phyloP scores from a whole-genome alignment of 2,888 invertebrate genomes.

The Metopia argyrocephala region DNA sequence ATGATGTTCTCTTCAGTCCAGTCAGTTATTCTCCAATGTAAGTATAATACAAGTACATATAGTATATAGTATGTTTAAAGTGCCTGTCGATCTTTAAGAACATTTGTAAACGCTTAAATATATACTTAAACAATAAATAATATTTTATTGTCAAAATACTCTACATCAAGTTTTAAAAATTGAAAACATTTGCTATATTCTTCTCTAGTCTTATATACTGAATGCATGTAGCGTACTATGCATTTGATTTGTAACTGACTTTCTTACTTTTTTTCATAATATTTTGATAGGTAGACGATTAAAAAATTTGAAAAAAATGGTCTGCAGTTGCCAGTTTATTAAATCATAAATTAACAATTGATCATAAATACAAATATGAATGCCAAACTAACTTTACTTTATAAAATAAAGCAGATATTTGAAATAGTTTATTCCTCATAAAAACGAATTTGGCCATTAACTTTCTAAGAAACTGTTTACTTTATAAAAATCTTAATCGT shows the following conservation, averaged over 20 bases:
- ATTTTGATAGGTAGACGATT: not conserved
- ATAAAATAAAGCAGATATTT: not conserved
- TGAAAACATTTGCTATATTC: too few relatives aligned
- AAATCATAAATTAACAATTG: conserved; percentile 63
- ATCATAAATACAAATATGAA: conserved; percentile 44
- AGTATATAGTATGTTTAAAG: not conserved
- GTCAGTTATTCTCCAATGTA: conserved; percentile 77
- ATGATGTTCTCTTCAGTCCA: conserved; percentile 75
- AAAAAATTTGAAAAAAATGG: conserved; percentile 36
- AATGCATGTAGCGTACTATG: not conserved
- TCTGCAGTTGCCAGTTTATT: conserved; percentile 52
- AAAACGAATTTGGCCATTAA: too few relatives aligned
- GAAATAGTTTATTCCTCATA: not conserved
- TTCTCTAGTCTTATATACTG: too few relatives aligned
- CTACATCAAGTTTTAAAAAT: not conserved
- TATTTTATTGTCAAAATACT: conserved; percentile 14
- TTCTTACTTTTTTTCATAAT: not conserved
- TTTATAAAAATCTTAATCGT: too few relatives aligned
- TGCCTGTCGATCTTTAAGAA: conserved; percentile 18
- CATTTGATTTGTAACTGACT: not conserved
- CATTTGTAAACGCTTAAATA: conserved; percentile 29
- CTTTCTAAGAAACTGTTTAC: too few relatives aligned
- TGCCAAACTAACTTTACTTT: not conserved
- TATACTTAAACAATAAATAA: conserved; percentile 31
- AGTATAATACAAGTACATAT: conserved; percentile 68